phyloP scores from a whole-genome alignment of 1,140 invertebrate species.

The Chymomyza costata region DNA sequence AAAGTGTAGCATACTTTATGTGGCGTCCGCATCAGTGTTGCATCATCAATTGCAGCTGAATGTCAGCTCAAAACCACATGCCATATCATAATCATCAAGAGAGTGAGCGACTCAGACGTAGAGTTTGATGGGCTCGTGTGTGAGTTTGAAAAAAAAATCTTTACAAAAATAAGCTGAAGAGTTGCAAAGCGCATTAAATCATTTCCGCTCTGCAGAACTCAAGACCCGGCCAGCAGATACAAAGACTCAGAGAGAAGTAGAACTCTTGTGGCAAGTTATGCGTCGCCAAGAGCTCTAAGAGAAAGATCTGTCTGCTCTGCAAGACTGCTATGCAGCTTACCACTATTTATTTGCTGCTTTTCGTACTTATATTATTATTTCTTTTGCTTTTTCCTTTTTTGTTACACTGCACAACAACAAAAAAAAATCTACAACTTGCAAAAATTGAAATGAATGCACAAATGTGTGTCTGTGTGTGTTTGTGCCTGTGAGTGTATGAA shows the following conservation, averaged over 20 bases:
- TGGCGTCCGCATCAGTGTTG: constrained; percentile 13
- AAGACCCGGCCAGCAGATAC: constrained; percentile 12
- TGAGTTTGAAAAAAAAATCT: constrained; percentile 49
- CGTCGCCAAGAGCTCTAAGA: too few relatives aligned
- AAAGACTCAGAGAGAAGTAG: too few relatives aligned
- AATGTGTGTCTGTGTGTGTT: constrained; percentile 49
- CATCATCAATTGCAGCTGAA: constrained; percentile 15
- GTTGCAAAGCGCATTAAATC: constrained; percentile 69
- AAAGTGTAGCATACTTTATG: constrained; percentile 38
- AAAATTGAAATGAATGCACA: constrained; percentile 37
- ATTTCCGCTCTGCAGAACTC: constrained; percentile 66
- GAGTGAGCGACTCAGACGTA: neutral
- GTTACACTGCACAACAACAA: constrained; percentile 17
- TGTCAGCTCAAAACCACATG: constrained; percentile 20
- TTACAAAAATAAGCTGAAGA: constrained; percentile 71
- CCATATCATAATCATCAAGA: constrained; percentile 49
- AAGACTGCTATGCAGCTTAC: constrained; percentile 58
- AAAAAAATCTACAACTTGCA: neutral
- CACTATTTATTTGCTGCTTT: constrained; percentile 52
- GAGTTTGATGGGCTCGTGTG: too few relatives aligned
- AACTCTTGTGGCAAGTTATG: constrained; percentile 38
- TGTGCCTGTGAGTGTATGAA: constrained; percentile 5
- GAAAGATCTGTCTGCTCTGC: too few relatives aligned
- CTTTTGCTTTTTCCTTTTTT: constrained; percentile 20
- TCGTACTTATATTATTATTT: too few relatives aligned